These are phyloP conservation scores for Clarias pachynema DNA, from an alignment of 2,797 vertebrate genomes.

Conservation along the genomic window DNA sequence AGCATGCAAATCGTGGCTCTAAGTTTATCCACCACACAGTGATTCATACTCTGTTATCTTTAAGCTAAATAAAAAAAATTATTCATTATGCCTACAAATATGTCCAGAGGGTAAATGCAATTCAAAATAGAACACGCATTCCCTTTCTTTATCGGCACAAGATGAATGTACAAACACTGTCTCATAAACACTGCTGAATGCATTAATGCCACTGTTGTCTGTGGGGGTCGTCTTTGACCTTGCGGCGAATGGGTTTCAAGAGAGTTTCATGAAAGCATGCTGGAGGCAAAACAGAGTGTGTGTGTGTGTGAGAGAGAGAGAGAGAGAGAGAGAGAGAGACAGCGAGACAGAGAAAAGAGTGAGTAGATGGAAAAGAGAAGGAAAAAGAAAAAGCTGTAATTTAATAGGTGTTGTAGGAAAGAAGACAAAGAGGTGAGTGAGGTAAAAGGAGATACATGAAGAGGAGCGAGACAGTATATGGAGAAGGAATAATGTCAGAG, in stretches of 20 bases:
- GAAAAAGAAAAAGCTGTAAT: slow-evolving; percentile 30
- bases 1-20: slow-evolving; percentile 40
- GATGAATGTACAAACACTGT: slow-evolving; percentile 45
- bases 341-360: not conserved
- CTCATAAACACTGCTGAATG: slow-evolving; percentile 47
- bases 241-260: slow-evolving; percentile 45
- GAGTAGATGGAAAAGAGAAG: slow-evolving; percentile 13
- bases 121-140: slow-evolving; percentile 40
- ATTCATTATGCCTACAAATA: slow-evolving; percentile 51
- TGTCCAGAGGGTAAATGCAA: slow-evolving; percentile 41
- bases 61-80: slow-evolving; percentile 48
- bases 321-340: not conserved
- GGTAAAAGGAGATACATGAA: slow-evolving; percentile 17
- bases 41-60: slow-evolving; percentile 45
- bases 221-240: slow-evolving; percentile 50
- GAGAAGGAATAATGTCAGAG: slow-evolving; percentile 32
- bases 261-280: slow-evolving; percentile 39
- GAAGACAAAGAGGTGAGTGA: slow-evolving; percentile 21
- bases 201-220: slow-evolving; percentile 46
- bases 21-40: slow-evolving; percentile 34
- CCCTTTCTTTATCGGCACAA: slow-evolving; percentile 45
- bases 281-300: slow-evolving; percentile 23
- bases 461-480: slow-evolving; percentile 24
- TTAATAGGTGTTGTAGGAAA: slow-evolving; percentile 33
- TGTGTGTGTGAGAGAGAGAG: not conserved